Base-by-base conservation (phyloP, 2,113 vertebrate species). In the Engystomops pustulosus region DNA sequence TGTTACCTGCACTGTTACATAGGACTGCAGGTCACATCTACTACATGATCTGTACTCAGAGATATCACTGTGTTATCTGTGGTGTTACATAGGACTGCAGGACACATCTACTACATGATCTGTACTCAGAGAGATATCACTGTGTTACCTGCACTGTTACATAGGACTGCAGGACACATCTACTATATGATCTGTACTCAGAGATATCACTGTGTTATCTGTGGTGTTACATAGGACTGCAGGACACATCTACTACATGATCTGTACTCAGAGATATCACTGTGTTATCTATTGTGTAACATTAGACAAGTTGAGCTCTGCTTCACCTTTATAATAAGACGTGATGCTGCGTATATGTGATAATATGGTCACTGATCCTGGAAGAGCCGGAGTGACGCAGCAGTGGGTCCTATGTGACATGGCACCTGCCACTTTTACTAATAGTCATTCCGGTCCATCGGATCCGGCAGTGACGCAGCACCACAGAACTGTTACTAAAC, bases 41-140 rank as follows among this genome's bases (percentile, higher is more conserved):
- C 6, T 44, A 15, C 70, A 47, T 20, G 36, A 38, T 51, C 17
- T 69, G 12, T 38, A 1, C 17, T 20, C 65, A 6, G 49, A 51
- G 1, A 51, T n/a, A n/a, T n/a, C n/a, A n/a, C n/a, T n/a, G n/a
- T n/a, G n/a, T n/a, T n/a, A n/a, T n/a, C n/a, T n/a, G n/a, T n/a
- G n/a, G n/a, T n/a, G n/a, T n/a, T n/a, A n/a, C n/a, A n/a, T n/a
- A n/a, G n/a, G n/a, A n/a, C n/a, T n/a, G n/a, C n/a, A n/a, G n/a
- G n/a, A n/a, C n/a, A 58, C n/a, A 75, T n/a, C 71, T 25, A 58
- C n/a, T 58, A 58, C 53, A 25, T 58, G 23, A 58, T 58, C 53
- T n/a, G 51, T 55, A n/a, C 51, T 55, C 51, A 55, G 51, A 55
- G 38, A 41, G 38, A 5, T 55, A 55, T 55, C 51, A n/a, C 51